phyloP scores from a whole-genome alignment of 2,888 invertebrate genomes.

The Caenorhabditis macrosperma region DNA sequence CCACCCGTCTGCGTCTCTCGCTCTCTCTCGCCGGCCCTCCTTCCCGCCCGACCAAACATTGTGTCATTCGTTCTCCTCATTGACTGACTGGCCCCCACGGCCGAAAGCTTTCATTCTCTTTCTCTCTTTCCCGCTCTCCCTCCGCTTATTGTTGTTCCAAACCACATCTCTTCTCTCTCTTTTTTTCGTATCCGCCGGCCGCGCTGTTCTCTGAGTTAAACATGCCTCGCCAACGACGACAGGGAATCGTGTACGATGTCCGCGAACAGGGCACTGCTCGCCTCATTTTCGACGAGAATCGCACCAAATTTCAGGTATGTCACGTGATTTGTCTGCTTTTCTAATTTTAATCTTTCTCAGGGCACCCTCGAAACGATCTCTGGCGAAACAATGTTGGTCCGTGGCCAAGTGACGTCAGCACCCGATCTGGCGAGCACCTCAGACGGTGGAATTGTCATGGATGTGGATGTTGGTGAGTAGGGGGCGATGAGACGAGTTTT shows the following conservation, averaged over 20 bases:
- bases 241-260: slow-evolving; percentile 59
- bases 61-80: slow-evolving; percentile 40
- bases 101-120: slow-evolving; percentile 21
- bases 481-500: neutral
- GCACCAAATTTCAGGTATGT: slow-evolving; percentile 53
- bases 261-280: slow-evolving; percentile 55
- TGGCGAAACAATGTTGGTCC: slow-evolving; percentile 56
- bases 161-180: too few relatives aligned
- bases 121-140: too few relatives aligned
- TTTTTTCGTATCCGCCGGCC: slow-evolving; percentile 9
- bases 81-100: slow-evolving; percentile 2
- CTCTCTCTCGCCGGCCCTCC: slow-evolving; percentile 25
- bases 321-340: neutral
- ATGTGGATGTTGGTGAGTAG: slow-evolving; percentile 57
- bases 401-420: slow-evolving; percentile 33
- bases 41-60: slow-evolving; percentile 38
- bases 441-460: slow-evolving; percentile 35
- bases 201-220: slow-evolving; percentile 43
- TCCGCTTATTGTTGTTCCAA: too few relatives aligned
- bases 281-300: slow-evolving; percentile 47
- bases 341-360: neutral
- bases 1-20: neutral
- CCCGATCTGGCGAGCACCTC: slow-evolving; percentile 19
- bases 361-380: slow-evolving; percentile 54
- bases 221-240: slow-evolving; percentile 57